Evolutionary conservation across 1,140 invertebrate species (phyloP).

Genomic region (Cydia fagiglandana): DNA sequence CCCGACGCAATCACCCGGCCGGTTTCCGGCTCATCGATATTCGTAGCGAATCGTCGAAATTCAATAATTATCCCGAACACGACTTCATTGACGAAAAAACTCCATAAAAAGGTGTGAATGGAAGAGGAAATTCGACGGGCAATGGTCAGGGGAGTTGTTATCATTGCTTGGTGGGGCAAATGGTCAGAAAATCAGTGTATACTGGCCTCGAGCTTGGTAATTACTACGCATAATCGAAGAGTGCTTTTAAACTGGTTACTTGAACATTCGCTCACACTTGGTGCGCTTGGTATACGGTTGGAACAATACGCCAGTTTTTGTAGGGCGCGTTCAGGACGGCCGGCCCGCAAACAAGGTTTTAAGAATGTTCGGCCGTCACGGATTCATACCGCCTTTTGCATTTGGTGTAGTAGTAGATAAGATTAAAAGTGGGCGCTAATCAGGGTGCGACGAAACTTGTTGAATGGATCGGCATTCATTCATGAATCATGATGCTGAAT

Average conservation of each 20-base stretch:
- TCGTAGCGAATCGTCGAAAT: slow-evolving; percentile 78
- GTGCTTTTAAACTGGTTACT: neutral
- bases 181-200: neutral
- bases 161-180: neutral
- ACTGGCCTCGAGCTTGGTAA: neutral
- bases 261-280: neutral
- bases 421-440: slow-evolving; percentile 70
- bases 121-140: slow-evolving; percentile 57
- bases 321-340: slow-evolving; percentile 42
- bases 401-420: slow-evolving; percentile 66
- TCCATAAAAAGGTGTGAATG: slow-evolving; percentile 76
- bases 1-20: slow-evolving; percentile 65
- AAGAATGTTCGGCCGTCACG: slow-evolving; percentile 7
- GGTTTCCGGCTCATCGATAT: slow-evolving; percentile 77
- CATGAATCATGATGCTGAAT: slow-evolving; percentile 58
- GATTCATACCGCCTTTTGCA: slow-evolving; percentile 9
- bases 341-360: slow-evolving; percentile 33
- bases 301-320: slow-evolving; percentile 47
- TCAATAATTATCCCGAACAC: slow-evolving; percentile 78
- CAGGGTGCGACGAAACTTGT: slow-evolving; percentile 74
- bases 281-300: neutral
- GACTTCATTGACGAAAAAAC: slow-evolving; percentile 78
- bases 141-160: slow-evolving; percentile 28
- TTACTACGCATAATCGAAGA: neutral
- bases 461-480: slow-evolving; percentile 73